Percentiles rank a stretch among this genome's conserved stretches.
Evolutionary conservation across 1,140 invertebrate species (phyloP).

Genomic region (Cotesia typhae): DNA sequence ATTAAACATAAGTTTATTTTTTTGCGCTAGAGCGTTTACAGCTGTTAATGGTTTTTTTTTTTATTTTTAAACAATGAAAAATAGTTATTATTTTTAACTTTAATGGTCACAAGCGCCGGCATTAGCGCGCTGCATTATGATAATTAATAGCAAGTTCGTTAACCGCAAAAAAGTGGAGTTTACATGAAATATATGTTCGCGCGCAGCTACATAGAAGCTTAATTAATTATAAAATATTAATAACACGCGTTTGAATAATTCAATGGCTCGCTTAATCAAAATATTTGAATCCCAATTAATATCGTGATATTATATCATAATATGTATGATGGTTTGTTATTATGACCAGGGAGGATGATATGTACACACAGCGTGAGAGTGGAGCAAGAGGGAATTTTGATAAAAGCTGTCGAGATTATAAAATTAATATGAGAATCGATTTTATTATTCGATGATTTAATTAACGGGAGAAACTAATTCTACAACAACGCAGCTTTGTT

Average conservation of each 20-base stretch:
- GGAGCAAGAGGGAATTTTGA: too few relatives aligned
- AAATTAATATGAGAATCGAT: too few relatives aligned
- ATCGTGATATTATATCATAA: slow-evolving; percentile 20
- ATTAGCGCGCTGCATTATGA: background rate
- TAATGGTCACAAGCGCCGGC: background rate
- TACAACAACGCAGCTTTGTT: too few relatives aligned
- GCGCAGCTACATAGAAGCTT: slow-evolving; percentile 14
- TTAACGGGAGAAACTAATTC: too few relatives aligned
- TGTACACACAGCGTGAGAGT: too few relatives aligned
- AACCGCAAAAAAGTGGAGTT: background rate
- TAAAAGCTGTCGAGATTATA: too few relatives aligned
- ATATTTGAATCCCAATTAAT: slow-evolving; percentile 21
- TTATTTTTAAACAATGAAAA: too few relatives aligned
- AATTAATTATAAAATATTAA: slow-evolving; percentile 32
- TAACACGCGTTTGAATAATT: slow-evolving; percentile 23
- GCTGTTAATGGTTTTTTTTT: background rate
- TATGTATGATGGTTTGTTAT: too few relatives aligned
- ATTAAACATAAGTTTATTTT: slow-evolving; percentile 16
- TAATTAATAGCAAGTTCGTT: slow-evolving; percentile 25
- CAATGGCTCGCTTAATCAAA: slow-evolving; percentile 24
- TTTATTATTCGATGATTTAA: too few relatives aligned
- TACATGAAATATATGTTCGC: slow-evolving; percentile 10
- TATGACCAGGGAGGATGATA: too few relatives aligned
- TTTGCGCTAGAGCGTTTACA: background rate
- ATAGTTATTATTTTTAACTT: slow-evolving; percentile 2